Conservation (phyloP, 2,888 invertebrate genomes). For the Caenorhabditis doughertyi region DNA sequence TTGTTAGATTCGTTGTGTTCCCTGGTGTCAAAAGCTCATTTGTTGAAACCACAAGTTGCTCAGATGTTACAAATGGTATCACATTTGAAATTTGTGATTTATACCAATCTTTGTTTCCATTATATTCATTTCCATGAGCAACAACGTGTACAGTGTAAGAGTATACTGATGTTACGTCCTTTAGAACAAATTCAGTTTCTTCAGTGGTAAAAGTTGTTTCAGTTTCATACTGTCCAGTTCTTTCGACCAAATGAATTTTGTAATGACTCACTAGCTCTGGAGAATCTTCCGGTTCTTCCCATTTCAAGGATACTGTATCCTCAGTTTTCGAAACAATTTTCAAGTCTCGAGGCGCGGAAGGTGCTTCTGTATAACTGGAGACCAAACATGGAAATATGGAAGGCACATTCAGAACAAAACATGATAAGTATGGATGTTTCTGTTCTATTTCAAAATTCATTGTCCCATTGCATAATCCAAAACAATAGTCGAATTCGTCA, state of each 20-base stretch:
- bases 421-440: slow-evolving; percentile 68
- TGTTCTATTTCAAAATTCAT: slow-evolving; percentile 1
- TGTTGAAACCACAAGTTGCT: slow-evolving; percentile 20
- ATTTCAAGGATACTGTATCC: slow-evolving; percentile 35
- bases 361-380: slow-evolving; percentile 71
- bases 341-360: slow-evolving; percentile 71
- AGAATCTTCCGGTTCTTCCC: slow-evolving; percentile 58
- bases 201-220: slow-evolving; percentile 40
- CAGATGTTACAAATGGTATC: slow-evolving; percentile 49
- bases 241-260: slow-evolving; percentile 51
- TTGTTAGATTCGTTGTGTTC: slow-evolving; percentile 6
- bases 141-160: slow-evolving; percentile 64
- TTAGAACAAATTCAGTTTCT: slow-evolving; percentile 11
- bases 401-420: slow-evolving; percentile 76
- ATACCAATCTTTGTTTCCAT: slow-evolving; percentile 16
- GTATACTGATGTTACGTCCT: slow-evolving; percentile 43
- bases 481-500: slow-evolving; percentile 75
- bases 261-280: slow-evolving; percentile 39
- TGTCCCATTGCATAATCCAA: slow-evolving; percentile 76
- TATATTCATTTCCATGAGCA: slow-evolving; percentile 45
- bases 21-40: slow-evolving; percentile 36
- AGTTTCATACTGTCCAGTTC: slow-evolving; percentile 5
- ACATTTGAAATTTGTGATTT: slow-evolving; percentile 58
- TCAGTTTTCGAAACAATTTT: slow-evolving; percentile 18
- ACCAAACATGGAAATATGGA: slow-evolving; percentile 76